phyloP scores from a whole-genome alignment of 2,888 invertebrate genomes.

The Nysson spinosus region DNA sequence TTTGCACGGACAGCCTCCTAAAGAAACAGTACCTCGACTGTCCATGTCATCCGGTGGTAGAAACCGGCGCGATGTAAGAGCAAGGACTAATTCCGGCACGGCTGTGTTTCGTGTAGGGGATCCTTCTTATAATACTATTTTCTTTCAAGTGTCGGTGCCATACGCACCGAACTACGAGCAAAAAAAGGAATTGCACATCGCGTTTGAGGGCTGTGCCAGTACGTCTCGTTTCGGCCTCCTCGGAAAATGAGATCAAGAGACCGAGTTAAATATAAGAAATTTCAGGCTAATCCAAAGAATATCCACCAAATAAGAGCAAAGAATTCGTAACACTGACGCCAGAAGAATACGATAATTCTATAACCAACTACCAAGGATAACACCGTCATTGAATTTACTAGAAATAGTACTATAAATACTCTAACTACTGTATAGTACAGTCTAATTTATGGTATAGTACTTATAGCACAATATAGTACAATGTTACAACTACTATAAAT shows the following conservation, averaged over 20 bases:
- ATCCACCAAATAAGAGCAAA: not conserved
- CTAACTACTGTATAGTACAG: too few relatives aligned
- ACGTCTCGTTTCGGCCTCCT: not conserved
- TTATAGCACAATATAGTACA: too few relatives aligned
- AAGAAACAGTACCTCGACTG: conserved; percentile 8
- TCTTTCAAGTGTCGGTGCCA: conserved; percentile 6
- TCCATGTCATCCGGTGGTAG: not conserved
- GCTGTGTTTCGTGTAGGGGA: conserved; percentile 1
- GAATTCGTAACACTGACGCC: too few relatives aligned
- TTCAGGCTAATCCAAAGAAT: not conserved
- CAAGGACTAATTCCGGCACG: conserved; percentile 12
- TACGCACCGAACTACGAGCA: not conserved
- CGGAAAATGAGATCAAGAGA: conserved; percentile 5
- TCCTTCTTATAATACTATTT: conserved; percentile 24
- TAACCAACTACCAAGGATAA: too few relatives aligned
- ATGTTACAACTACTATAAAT: too few relatives aligned
- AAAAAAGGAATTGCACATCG: conserved; percentile 16
- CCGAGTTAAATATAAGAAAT: not conserved
- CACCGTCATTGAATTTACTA: too few relatives aligned
- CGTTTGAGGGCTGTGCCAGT: not conserved
- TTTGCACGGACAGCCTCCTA: conserved; percentile 55
- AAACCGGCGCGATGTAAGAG: conserved; percentile 18
- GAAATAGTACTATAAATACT: too few relatives aligned
- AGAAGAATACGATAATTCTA: too few relatives aligned
- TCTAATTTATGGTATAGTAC: too few relatives aligned